A percentile compares a stretch with the other conserved stretches of the same genome.
Evolutionary conservation across 2,113 vertebrate genomes (phyloP).

Genomic region (Pangasianodon hypophthalmus): DNA sequence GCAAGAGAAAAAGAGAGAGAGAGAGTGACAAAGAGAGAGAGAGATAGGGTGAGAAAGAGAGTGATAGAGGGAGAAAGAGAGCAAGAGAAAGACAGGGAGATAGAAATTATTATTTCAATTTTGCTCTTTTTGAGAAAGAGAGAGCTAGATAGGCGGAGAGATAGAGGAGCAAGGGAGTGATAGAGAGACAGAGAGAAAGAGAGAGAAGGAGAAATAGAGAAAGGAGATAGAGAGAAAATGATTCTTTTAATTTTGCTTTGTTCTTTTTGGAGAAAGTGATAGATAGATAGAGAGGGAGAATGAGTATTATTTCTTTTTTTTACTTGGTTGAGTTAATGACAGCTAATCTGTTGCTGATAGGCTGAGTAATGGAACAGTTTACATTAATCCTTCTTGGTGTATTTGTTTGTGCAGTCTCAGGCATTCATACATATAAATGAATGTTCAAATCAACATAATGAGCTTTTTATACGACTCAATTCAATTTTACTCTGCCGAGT

Average conservation of each 20-base stretch:
- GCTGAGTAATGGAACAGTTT: slow-evolving; percentile 37
- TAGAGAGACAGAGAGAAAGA: neutral
- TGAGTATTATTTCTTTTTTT: neutral
- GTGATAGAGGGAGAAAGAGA: neutral
- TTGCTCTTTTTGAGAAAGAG: neutral
- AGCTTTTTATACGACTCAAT: slow-evolving; percentile 43
- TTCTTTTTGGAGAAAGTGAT: neutral
- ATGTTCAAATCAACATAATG: slow-evolving; percentile 44
- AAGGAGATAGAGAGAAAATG: neutral
- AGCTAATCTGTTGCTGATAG: slow-evolving; percentile 8
- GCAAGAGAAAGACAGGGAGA: neutral
- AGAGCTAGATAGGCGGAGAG: neutral
- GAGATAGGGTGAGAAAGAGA: neutral
- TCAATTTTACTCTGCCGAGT: slow-evolving; percentile 27
- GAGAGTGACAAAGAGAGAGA: too few species aligned
- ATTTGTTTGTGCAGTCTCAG: slow-evolving; percentile 37
- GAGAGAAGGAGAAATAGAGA: neutral
- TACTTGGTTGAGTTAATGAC: slow-evolving; percentile 25
- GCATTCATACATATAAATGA: slow-evolving; percentile 42
- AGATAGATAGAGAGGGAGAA: neutral
- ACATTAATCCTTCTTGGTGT: slow-evolving; percentile 13
- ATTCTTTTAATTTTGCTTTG: neutral
- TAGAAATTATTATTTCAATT: neutral
- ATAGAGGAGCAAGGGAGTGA: neutral
- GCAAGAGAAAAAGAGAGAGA: neutral